Percentiles rank a stretch among this genome's conserved stretches.
phyloP scores from a whole-genome alignment of 1,140 invertebrate species.

The Achatina immaculata region DNA sequence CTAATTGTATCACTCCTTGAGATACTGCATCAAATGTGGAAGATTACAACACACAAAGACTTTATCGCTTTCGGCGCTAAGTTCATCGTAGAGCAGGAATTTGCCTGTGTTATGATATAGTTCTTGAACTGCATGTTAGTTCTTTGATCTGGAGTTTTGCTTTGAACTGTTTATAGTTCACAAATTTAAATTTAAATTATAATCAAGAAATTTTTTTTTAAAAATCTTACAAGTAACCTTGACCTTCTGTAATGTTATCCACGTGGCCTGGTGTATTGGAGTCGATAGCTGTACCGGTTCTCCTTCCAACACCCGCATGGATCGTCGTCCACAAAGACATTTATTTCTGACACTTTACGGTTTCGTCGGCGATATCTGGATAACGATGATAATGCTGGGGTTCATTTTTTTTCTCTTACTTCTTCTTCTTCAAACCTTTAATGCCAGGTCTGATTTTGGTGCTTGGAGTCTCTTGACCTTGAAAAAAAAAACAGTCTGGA shows the following conservation, averaged over 20 bases:
- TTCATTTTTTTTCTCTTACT: not conserved
- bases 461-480: not conserved
- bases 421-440: not conserved
- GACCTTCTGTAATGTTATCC: not conserved
- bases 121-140: not conserved
- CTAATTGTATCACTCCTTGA: not conserved
- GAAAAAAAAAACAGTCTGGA: not conserved
- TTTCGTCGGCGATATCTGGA: not conserved
- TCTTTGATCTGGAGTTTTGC: not conserved
- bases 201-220: not conserved
- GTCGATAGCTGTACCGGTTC: not conserved
- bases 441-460: not conserved
- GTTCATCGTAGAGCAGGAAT: not conserved
- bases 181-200: not conserved
- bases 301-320: not conserved
- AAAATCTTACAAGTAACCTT: not conserved
- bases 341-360: not conserved
- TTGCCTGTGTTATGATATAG: not conserved
- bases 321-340: not conserved
- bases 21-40: not conserved
- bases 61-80: not conserved
- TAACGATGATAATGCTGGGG: not conserved
- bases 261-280: not conserved
- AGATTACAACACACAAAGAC: not conserved
- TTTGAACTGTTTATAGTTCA: not conserved